Base-by-base conservation (phyloP, 2,888 invertebrate genomes). In the Cosmopolites sordidus region DNA sequence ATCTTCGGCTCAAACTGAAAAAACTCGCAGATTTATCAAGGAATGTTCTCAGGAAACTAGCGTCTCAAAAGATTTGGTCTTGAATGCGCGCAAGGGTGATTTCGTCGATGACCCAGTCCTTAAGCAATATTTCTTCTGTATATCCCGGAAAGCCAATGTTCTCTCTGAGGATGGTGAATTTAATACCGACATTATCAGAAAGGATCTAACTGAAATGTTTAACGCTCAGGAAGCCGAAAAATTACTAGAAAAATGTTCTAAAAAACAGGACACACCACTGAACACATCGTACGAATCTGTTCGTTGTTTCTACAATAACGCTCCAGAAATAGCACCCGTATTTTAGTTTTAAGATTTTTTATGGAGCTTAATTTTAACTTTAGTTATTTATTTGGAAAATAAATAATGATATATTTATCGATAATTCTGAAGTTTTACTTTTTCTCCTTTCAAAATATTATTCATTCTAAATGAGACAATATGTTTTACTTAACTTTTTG, bases 121-220 rank as follows among this genome's bases (percentile, higher is more conserved):
- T 14, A 62, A 63, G 37, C 44, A 56, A 9, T 56, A 62, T 29
- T 45, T 61, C 16, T 52, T 55, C 18, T 63, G 64, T 44, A 44
- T 64, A 16, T 55, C 46, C 40, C 62, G 61, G 43, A 62, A 62
- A 33, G 43, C 58, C 2, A 58, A 61, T 2, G 54, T 62, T 51
- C 50, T 59, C 22, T 60, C 61, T 43, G 61, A 59, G 3, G 49
- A 48, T 4, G 65, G 64, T 8, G 57, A 60, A 46, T 55, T 57
- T n/a, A 51, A 64, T n/a, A 59, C 52, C 8, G 55, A 48, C 14
- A 55, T 58, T 5, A 51, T 64, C 14, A 59, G 58, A 27, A 53
- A 46, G 8, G 59, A 50, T 44, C 33, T 59, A 11, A 52, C 41
- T 4, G 37, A 49, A 16, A 30, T 47, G 16, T 48, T 59, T 17